phyloP scores from a whole-genome alignment of 2,888 invertebrate species.

The Nipponacmea schrenckii region DNA sequence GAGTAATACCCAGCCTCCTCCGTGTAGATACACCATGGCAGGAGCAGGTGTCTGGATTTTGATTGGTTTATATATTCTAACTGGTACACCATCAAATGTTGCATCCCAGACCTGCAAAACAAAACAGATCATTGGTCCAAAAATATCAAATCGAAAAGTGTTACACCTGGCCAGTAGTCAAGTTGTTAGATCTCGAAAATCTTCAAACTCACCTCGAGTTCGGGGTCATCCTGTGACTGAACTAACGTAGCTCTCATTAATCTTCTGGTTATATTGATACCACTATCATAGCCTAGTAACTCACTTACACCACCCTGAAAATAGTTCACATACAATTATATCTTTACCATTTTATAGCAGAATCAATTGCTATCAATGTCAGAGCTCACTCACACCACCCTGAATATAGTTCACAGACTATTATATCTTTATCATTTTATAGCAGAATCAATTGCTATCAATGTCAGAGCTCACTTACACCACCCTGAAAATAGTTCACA shows the following conservation, averaged over 20 bases:
- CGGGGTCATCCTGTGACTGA: not conserved
- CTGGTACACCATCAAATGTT: slow-evolving; percentile 32
- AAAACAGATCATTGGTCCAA: too few species aligned
- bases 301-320: slow-evolving; percentile 9
- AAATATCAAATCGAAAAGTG: too few species aligned
- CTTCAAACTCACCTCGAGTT: slow-evolving; percentile 11
- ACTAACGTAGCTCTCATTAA: not conserved
- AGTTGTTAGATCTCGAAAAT: too few species aligned
- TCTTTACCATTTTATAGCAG: too few species aligned
- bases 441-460: too few species aligned
- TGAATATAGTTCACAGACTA: not conserved
- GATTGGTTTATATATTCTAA: slow-evolving; percentile 28
- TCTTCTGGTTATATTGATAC: slow-evolving; percentile 10
- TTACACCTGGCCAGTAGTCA: too few species aligned
- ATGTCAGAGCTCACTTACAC: too few species aligned
- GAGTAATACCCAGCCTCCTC: slow-evolving; percentile 35
- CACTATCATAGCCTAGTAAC: slow-evolving; percentile 6
- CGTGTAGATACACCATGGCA: slow-evolving; percentile 41
- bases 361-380: too few species aligned
- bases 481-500: too few species aligned
- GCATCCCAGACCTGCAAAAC: slow-evolving; percentile 24
- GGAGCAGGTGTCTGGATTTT: slow-evolving; percentile 22
- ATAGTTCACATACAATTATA: not conserved
- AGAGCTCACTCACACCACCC: not conserved
- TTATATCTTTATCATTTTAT: too few species aligned